Conservation (phyloP, 92 coral and sea anemone species). For the Actinostola sp. region DNA sequence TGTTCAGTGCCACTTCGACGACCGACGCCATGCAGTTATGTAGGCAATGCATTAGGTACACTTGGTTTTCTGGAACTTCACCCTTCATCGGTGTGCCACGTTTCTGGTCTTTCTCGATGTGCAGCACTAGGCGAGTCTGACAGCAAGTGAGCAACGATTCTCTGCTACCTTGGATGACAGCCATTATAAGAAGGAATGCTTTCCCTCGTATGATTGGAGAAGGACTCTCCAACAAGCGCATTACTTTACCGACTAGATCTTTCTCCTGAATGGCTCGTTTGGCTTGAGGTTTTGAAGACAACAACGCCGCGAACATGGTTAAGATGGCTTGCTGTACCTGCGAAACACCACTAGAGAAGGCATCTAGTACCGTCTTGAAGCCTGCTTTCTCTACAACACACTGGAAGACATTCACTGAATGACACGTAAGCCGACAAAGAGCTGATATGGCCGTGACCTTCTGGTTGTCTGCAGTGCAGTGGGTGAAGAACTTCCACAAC, state of each 20-base stretch:
- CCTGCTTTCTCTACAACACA: conserved; percentile 97
- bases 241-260: conserved; percentile 75
- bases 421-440: conserved; percentile 79
- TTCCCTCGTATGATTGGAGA: conserved; percentile 87
- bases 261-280: conserved; percentile 85
- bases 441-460: conserved; percentile 94
- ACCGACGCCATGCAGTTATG: conserved; percentile 72
- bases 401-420: conserved; percentile 82
- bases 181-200: conserved; percentile 77
- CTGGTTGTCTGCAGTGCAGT: conserved; percentile 91
- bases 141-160: conserved; percentile 90
- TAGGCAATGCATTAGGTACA: conserved; percentile 79
- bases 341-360: conserved; percentile 78
- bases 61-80: conserved; percentile 68
- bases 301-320: conserved; percentile 88
- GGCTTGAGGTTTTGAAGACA: conserved; percentile 81
- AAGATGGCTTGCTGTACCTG: conserved; percentile 90
- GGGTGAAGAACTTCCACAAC: conserved; percentile 93
- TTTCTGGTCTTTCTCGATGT: conserved; percentile 84
- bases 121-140: conserved; percentile 81
- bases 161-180: conserved; percentile 66
- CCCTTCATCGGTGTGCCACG: conserved; percentile 88
- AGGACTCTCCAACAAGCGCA: conserved; percentile 89
- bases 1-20: conserved; percentile 64
- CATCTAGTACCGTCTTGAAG: conserved; percentile 77